These are phyloP conservation scores for Tetramorium alpestre DNA, from an alignment of 1,140 invertebrate genomes.

Conservation along the genomic window DNA sequence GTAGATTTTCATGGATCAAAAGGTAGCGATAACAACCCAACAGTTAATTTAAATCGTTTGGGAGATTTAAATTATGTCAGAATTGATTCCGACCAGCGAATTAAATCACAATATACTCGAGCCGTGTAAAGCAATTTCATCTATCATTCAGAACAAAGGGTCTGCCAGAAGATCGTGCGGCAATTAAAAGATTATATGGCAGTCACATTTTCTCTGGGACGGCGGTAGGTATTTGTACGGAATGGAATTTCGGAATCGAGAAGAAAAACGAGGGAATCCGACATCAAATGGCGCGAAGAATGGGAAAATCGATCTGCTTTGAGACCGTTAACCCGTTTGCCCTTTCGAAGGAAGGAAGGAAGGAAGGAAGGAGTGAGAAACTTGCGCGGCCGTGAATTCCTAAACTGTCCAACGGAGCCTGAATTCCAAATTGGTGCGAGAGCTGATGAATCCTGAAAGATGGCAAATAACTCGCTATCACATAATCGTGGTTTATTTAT, in stretches of 20 bases:
- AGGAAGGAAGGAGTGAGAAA: conserved; percentile 19
- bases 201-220: background rate
- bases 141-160: background rate
- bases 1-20: background rate
- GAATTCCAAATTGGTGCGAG: conserved; percentile 12
- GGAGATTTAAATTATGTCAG: background rate
- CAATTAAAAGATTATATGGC: background rate
- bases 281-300: background rate
- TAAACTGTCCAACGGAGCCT: background rate
- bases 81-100: background rate
- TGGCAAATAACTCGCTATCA: conserved; percentile 14
- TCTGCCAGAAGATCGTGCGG: background rate
- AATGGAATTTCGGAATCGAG: conserved; percentile 1
- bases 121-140: background rate
- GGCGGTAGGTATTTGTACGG: background rate
- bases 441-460: conserved; percentile 16
- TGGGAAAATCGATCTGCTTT: conserved; percentile 10
- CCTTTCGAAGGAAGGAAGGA: background rate
- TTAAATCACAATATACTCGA: background rate
- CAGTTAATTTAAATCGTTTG: background rate
- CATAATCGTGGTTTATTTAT: conserved; percentile 16
- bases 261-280: background rate
- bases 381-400: conserved; percentile 41
- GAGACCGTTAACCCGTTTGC: conserved; percentile 34
- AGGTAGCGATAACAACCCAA: background rate